Conservation (phyloP, 2,888 invertebrate species). For the Dasysyrphus tricinctus region DNA sequence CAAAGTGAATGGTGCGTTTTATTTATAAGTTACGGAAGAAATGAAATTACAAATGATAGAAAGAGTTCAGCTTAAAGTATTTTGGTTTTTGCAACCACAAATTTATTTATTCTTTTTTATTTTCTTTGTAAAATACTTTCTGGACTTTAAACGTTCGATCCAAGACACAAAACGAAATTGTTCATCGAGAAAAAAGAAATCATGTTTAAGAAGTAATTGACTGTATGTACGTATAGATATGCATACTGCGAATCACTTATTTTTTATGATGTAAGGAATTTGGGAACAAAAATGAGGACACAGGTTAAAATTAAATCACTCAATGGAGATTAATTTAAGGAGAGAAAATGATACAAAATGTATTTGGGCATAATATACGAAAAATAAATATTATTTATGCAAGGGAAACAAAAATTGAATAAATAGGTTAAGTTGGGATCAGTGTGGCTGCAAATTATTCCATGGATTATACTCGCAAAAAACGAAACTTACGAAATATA, state of each 20-base stretch:
- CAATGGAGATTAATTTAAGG: background rate
- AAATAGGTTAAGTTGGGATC: background rate
- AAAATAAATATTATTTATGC: background rate
- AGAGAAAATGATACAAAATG: conserved; percentile 3
- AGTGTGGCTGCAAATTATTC: conserved; percentile 3
- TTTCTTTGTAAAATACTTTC: background rate
- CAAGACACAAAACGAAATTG: background rate
- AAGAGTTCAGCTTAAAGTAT: too few relatives aligned
- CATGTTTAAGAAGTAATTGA: background rate
- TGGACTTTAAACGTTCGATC: background rate
- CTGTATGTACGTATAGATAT: too few relatives aligned
- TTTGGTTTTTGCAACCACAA: background rate
- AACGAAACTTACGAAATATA: too few relatives aligned
- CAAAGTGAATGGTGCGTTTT: too few relatives aligned
- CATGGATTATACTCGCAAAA: too few relatives aligned
- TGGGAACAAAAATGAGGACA: background rate
- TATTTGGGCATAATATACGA: background rate
- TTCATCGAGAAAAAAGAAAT: background rate
- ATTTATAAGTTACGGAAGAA: too few relatives aligned
- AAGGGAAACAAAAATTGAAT: background rate
- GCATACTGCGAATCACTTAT: background rate
- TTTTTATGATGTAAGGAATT: background rate
- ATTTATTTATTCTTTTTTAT: background rate
- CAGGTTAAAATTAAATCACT: conserved; percentile 11
- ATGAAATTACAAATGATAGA: too few relatives aligned